Conservation (phyloP, 2,888 invertebrate genomes). For the Xestia sexstrigata region DNA sequence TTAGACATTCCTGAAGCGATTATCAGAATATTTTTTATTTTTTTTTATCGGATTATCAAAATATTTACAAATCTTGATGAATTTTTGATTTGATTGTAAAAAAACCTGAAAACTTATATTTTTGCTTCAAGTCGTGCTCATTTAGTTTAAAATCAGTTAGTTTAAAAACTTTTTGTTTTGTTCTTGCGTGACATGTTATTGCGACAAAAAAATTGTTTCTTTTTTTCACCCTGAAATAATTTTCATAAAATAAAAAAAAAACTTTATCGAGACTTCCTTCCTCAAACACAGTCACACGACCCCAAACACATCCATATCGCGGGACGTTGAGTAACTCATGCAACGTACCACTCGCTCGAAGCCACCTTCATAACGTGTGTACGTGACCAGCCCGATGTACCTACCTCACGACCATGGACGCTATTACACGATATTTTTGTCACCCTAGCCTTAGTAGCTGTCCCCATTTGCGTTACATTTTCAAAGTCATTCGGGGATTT, state of each 20-base stretch:
- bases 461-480: slow-evolving; percentile 64
- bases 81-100: no score
- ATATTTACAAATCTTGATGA: no score
- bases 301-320: slow-evolving; percentile 61
- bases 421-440: slow-evolving; percentile 67
- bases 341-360: slow-evolving; percentile 65
- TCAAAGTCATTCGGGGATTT: slow-evolving; percentile 47
- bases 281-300: slow-evolving; percentile 44
- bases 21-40: no score
- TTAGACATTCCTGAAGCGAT: no score
- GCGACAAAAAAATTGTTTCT: no score
- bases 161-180: no score
- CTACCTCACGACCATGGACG: slow-evolving; percentile 55
- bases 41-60: no score
- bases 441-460: slow-evolving; percentile 58
- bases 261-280: neutral
- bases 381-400: slow-evolving; percentile 70
- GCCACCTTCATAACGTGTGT: slow-evolving; percentile 69
- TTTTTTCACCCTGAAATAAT: neutral
- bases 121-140: no score
- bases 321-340: slow-evolving; percentile 72
- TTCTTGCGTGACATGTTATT: no score
- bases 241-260: neutral
- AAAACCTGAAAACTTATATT: no score
- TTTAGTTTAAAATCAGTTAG: no score